Evolutionary conservation across 2,113 vertebrate species (phyloP).

Genomic region (Ranitomeya variabilis): DNA sequence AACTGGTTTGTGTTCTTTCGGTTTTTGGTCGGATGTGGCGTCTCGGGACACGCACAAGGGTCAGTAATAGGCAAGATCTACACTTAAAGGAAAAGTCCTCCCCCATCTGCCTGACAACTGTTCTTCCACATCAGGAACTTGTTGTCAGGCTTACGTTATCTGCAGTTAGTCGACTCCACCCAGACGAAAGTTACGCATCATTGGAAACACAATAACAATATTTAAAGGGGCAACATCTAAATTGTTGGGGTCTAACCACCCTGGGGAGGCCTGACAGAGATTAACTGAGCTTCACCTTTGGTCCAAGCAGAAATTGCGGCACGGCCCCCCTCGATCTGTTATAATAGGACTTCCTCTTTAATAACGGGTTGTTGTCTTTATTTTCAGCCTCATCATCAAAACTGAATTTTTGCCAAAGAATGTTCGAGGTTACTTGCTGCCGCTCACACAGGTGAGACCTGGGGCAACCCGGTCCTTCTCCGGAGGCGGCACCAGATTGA

Average conservation of each 20-base stretch:
- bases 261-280: too few relatives aligned
- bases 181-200: background rate
- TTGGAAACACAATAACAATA: background rate
- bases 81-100: background rate
- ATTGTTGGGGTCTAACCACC: too few relatives aligned
- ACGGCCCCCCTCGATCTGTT: too few relatives aligned
- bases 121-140: background rate
- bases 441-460: constrained; percentile 82
- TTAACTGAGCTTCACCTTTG: too few relatives aligned
- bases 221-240: too few relatives aligned
- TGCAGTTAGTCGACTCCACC: too few relatives aligned
- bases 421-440: constrained; percentile 83
- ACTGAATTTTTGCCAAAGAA: constrained; percentile 92
- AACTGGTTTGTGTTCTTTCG: constrained; percentile 92
- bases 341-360: too few relatives aligned
- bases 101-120: background rate
- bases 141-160: background rate
- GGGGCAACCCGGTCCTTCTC: too few relatives aligned
- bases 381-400: constrained; percentile 87
- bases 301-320: too few relatives aligned
- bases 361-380: background rate
- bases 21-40: constrained; percentile 89
- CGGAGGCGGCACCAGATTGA: too few relatives aligned
- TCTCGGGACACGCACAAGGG: constrained; percentile 89
- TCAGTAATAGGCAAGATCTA: constrained; percentile 63